Evolutionary conservation across 2,113 vertebrate species (phyloP), one percentile per base, ranked within the genome.

Genomic region (Heptranchias perlo): DNA sequence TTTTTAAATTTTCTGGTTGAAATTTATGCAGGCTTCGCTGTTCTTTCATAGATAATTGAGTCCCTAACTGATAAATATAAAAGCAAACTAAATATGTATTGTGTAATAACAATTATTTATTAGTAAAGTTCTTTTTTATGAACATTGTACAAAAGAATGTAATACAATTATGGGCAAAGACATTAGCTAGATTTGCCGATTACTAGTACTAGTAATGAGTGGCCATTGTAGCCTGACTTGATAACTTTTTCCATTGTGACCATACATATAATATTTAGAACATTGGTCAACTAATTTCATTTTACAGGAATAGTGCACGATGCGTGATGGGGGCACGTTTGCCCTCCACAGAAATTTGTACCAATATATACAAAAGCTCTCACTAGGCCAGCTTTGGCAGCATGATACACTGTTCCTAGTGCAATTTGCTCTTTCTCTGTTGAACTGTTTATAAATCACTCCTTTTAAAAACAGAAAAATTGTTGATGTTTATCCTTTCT

Each of bases 401-500:
- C 64, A 67, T 95, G 44, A 95, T 58, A 31, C 25, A 69, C 39
- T 69, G 25, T 52, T 28, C 28, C 64, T 28, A 31, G 44, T 95
- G 44, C 44, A 95, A 95, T 95, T 95, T 49, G 94, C 7, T 67
- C 92, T 94, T 64, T 94, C 54, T 65, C 8, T 49, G 25, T 67
- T 95, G 47, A 18, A 95, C 28, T 95, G 94, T 69, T 95, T 95
- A 69, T 73, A 95, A 95, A 95, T 95, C 21, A 95, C 11, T 69
- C 65, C 64, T 52, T 94, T 95, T 95, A 49, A 95, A 95, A 95
- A 69, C 94, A 95, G 44, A 73, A 95, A 82, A 95, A 73, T 95
- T 95, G 94, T 95, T 95, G 94, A 69, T 95, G 65, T 95, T 95
- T 95, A 73, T 95, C 94, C 65, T 95, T 95, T 95, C 94, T 52